phyloP scores from a whole-genome alignment of 1,140 invertebrate genomes.

The Caerostris darwini region DNA sequence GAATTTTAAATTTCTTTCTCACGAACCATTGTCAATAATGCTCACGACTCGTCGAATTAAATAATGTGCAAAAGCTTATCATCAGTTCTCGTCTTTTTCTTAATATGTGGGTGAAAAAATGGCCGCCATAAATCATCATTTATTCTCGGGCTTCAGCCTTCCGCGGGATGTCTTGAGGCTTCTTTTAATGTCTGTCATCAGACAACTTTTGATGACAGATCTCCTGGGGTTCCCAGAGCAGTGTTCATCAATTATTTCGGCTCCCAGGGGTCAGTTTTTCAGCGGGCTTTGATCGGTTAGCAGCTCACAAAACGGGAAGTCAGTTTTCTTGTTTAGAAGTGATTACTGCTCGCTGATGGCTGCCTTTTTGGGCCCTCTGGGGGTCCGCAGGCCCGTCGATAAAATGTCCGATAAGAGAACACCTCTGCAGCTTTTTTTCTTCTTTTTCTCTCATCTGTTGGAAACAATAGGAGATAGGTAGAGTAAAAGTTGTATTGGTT shows the following conservation, averaged over 20 bases:
- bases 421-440: too few relatives aligned
- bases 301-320: conserved; percentile 23
- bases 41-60: not conserved
- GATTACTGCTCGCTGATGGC: conserved; percentile 38
- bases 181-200: conserved; percentile 76
- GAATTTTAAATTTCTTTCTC: too few relatives aligned
- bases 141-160: not conserved
- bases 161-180: conserved; percentile 51
- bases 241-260: conserved; percentile 75
- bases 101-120: not conserved
- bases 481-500: too few relatives aligned
- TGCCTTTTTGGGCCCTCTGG: not conserved
- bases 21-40: too few relatives aligned
- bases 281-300: conserved; percentile 56
- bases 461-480: not conserved
- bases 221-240: conserved; percentile 61
- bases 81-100: not conserved
- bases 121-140: not conserved
- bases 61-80: not conserved
- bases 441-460: not conserved
- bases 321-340: conserved; percentile 50
- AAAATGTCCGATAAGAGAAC: not conserved
- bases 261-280: conserved; percentile 44
- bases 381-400: not conserved
- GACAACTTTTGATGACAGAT: conserved; percentile 72